A percentile compares a stretch with the other conserved stretches of the same genome.
Conservation (phyloP, 2,888 invertebrate genomes). For the Leucophenga montana region DNA sequence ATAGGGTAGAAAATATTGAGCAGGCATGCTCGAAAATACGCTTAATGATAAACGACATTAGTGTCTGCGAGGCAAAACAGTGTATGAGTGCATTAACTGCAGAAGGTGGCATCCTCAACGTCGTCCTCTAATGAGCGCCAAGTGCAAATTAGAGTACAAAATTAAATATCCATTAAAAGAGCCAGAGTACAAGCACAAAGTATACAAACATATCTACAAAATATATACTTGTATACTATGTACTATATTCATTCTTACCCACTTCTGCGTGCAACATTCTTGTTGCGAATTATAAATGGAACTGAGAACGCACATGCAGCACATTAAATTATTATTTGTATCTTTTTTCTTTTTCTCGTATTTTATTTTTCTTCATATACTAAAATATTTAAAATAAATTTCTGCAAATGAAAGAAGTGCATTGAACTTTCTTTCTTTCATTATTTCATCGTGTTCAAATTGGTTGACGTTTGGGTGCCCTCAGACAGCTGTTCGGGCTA, state of each 20-base stretch:
- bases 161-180: slow-evolving; percentile 25
- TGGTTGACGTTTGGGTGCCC: neutral
- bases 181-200: neutral
- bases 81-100: slow-evolving; percentile 10
- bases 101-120: neutral
- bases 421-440: slow-evolving; percentile 24
- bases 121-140: slow-evolving; percentile 20
- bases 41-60: slow-evolving; percentile 65
- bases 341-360: too few relatives aligned
- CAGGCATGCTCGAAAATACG: slow-evolving; percentile 12
- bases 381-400: neutral
- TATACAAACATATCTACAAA: neutral
- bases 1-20: slow-evolving; percentile 29
- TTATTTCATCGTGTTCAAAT: neutral
- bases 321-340: neutral
- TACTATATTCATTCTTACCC: too few relatives aligned
- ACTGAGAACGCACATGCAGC: neutral
- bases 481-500: neutral
- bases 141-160: slow-evolving; percentile 28
- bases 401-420: neutral
- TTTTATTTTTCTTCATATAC: neutral
- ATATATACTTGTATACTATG: neutral
- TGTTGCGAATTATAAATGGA: neutral
- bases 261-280: too few relatives aligned
- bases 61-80: slow-evolving; percentile 26